Percentiles rank a stretch among this genome's conserved stretches.
These are phyloP conservation scores for Andricus quercusramuli DNA, from an alignment of 2,888 invertebrate species.

Conservation along the genomic window DNA sequence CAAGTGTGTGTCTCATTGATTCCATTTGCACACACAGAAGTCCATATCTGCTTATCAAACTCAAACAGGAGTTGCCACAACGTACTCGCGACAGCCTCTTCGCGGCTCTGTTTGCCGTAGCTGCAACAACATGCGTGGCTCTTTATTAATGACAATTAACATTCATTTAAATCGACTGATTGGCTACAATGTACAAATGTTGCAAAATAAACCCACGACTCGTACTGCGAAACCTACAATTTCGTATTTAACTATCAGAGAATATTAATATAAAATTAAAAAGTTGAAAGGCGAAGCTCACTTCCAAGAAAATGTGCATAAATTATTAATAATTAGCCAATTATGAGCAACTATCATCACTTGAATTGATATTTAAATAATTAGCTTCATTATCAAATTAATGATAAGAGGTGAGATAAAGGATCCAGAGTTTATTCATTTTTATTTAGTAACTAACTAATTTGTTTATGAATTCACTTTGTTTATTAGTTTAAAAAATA, in stretches of 20 bases:
- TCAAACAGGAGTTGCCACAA: slow-evolving; percentile 42
- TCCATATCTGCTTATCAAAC: not conserved
- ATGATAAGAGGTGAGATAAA: too few relatives aligned
- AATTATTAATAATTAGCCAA: not conserved
- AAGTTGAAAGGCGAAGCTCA: not conserved
- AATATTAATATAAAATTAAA: not conserved
- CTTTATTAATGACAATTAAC: slow-evolving; percentile 79
- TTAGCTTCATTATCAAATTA: too few relatives aligned
- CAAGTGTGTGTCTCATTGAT: not conserved
- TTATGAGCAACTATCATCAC: not conserved
- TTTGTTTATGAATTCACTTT: not conserved
- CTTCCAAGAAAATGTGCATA: not conserved
- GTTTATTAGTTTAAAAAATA: too few relatives aligned
- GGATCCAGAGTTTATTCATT: not conserved
- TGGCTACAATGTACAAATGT: slow-evolving; percentile 8
- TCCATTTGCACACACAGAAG: not conserved
- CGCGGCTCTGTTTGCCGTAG: slow-evolving; percentile 76
- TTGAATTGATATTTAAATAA: not conserved
- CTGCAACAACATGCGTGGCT: slow-evolving; percentile 77
- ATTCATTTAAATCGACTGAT: slow-evolving; percentile 63
- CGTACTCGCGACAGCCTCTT: slow-evolving; percentile 72
- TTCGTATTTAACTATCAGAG: not conserved
- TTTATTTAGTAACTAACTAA: not conserved
- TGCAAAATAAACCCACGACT: not conserved
- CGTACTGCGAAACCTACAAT: not conserved